Evolutionary conservation across 2,113 vertebrate species (phyloP).

Genomic region (Platysteira castanea): DNA sequence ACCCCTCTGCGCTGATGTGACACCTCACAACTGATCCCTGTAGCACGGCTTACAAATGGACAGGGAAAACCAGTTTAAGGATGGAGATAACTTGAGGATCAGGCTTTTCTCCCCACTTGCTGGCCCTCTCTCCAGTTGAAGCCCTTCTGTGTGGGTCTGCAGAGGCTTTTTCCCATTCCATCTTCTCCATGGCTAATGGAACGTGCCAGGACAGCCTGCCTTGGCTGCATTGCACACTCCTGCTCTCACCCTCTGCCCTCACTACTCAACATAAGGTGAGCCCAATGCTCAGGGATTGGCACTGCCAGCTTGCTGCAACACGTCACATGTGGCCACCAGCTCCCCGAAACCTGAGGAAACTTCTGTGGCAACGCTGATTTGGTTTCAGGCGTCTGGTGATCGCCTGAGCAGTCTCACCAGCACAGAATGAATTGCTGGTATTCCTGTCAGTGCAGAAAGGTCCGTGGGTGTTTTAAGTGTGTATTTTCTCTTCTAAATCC

Average conservation of each 20-base stretch:
- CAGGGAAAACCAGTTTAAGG: neutral
- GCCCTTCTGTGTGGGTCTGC: neutral
- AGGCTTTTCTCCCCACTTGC: neutral
- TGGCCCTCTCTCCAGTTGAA: neutral
- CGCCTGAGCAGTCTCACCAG: neutral
- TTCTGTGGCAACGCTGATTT: neutral
- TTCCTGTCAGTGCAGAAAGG: neutral
- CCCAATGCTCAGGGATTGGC: neutral
- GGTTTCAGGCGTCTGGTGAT: neutral
- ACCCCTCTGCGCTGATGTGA: accelerated
- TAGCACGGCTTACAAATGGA: neutral
- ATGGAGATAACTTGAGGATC: neutral
- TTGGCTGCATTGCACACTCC: neutral
- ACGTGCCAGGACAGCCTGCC: neutral
- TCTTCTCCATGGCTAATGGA: neutral
- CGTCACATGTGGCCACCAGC: neutral
- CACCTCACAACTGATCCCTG: neutral
- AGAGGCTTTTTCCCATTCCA: neutral
- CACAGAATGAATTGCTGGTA: neutral
- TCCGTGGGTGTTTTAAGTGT: neutral
- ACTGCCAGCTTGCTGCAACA: neutral
- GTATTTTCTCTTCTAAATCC: slow-evolving; percentile 43
- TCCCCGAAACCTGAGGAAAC: neutral
- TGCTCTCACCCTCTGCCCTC: neutral
- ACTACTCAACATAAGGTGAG: neutral